Evolutionary conservation across 2,797 vertebrate species (phyloP), one percentile per base, ranked within the genome.

Genomic region (Podarcis siculus): DNA sequence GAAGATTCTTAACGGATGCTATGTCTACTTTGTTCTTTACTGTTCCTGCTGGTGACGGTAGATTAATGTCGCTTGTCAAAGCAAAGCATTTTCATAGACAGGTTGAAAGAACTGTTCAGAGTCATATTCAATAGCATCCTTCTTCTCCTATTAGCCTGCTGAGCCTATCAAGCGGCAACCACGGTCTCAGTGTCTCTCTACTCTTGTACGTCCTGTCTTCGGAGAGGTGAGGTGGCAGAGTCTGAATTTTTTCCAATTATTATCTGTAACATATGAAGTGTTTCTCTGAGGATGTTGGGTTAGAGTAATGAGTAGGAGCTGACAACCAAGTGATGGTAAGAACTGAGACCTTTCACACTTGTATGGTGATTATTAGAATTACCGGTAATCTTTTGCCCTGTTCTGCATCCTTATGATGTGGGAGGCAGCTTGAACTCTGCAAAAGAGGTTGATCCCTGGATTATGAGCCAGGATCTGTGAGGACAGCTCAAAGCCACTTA

Each of bases 131-230:
- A 64, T 78, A 17, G 42, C 45, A 85, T 66, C 19, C 12, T 23
- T 17, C 30, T 0, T 0, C 37, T 25, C 76, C 91, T 91, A 3
- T 39, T 93, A 99, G 98, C 94, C 97, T n/a, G 94, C 95, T 58
- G 99, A 99, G 87, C 97, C 95, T 1, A 96, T 98, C 95, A 98
- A 98, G 96, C 97, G 98, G 89, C 98, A 99, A 87, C 98, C 98
- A 1, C 98, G 98, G 94, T 99, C 99, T 13, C 98, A 98, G 81
- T 98, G 98, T 94, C 97, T 99, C 92, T 98, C 98, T 30, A 98
- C 98, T 0, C 97, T 99, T 93, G 98, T 99, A 91, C 98, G 98
- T 27, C 99, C 99, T 0, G 98, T 99, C 93, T 99, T 99, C 75
- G 98, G 98, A 97, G 99, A 99, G 98, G 98, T 99, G 97, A 96